Conservation (phyloP, 2,888 invertebrate species). For the Drosophila prolongata region DNA sequence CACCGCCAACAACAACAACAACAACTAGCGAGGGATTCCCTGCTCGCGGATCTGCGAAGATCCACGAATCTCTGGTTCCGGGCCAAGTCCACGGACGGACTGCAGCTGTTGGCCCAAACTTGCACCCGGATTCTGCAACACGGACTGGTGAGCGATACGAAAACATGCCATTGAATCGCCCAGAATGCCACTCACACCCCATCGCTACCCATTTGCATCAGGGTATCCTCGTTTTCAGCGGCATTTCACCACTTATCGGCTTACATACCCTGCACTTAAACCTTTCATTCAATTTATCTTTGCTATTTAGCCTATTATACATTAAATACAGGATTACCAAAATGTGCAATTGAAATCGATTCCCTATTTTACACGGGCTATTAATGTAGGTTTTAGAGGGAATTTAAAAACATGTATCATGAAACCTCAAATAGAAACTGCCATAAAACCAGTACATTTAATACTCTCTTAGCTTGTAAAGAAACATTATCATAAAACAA, state of each 20-base stretch:
- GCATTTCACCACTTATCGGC: too few relatives aligned
- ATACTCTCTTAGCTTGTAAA: too few relatives aligned
- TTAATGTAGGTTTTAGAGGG: too few relatives aligned
- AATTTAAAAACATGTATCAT: too few relatives aligned
- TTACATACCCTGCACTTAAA: too few relatives aligned
- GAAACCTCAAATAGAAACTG: too few relatives aligned
- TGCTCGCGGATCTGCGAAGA: constrained; percentile 51
- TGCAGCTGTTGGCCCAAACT: constrained; percentile 55
- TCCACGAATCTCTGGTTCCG: constrained; percentile 67
- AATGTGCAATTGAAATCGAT: too few relatives aligned
- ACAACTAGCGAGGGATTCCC: constrained; percentile 16
- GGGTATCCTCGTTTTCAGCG: background rate
- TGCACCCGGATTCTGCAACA: constrained; percentile 74
- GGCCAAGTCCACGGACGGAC: constrained; percentile 49
- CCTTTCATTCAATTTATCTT: background rate
- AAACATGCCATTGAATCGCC: background rate
- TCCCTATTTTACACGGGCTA: too few relatives aligned
- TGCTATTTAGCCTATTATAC: too few relatives aligned
- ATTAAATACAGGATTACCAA: too few relatives aligned
- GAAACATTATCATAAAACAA: too few relatives aligned
- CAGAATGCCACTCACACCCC: background rate
- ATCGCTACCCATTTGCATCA: background rate
- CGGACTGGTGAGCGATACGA: constrained; percentile 46
- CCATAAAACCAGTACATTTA: too few relatives aligned
- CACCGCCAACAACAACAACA: constrained; percentile 32